Base-by-base conservation (phyloP, 2,113 vertebrate genomes). In the Mesembrinibis cayennensis region DNA sequence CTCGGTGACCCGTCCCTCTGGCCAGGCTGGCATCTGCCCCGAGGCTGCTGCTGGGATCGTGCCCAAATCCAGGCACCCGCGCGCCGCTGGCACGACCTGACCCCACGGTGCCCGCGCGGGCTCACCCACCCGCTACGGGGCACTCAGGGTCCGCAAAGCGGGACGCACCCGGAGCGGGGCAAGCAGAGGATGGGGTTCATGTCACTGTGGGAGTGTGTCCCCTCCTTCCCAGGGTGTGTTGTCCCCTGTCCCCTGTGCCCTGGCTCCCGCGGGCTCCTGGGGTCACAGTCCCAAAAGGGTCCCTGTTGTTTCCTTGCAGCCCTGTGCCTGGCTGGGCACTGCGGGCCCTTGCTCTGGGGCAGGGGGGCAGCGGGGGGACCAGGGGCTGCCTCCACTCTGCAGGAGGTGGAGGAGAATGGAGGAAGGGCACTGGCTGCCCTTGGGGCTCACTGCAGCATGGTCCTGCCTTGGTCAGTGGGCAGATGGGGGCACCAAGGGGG, bases 41-140 rank as follows among this genome's bases (percentile, higher is more conserved):
- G 1, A 27, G 22, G 55, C 58, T 52, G 77, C 58, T 1, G 0
- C 87, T 21, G n/a, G 42, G 13, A 23, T 27, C 3, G 1, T 23
- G 27, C 34, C 62, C 74, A 25, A 40, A 16, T 0, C 22, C 40
- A 8, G 56, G 38, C 4, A 3, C 8, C 6, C 0, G 1, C 20
- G 4, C 0, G 0, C 30, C 3, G 2, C 61, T 0, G 7, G 80
- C 22, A 5, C 7, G 56, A 15, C 23, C 49, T 4, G 65, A 13
- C 12, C 7, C 21, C 13, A 1, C 1, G 6, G 12, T 26, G 44
- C 63, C 59, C 1, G 1, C 1, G 0, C 14, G 5, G 26, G 27
- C 6, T 26, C 26, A 14, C 29, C 55, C 52, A 1, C 16, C 10
- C 1, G 1, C 20, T 5, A 44, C 4, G n/a, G 12, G 12, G 21